Base-by-base conservation (phyloP, 2,113 vertebrate species). In the Tychaedon coryphoeus region DNA sequence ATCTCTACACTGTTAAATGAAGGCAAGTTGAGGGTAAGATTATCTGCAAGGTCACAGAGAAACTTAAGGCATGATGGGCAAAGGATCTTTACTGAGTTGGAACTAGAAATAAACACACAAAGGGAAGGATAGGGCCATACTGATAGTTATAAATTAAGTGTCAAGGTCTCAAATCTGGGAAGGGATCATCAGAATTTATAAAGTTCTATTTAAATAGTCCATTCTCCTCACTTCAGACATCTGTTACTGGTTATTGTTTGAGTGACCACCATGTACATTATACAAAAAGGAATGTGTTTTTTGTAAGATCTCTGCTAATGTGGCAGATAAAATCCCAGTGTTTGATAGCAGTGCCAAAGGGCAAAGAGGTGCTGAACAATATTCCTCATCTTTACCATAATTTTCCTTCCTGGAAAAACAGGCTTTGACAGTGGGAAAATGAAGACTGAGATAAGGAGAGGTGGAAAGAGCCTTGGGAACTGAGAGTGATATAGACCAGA, bases 161-260 rank as follows among this genome's bases (percentile, higher is more conserved):
- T 88, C 81, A 96, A 92, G 34, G 25, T 84, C 88, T 97, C 65
- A 75, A 80, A 88, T 96, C 91, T 97, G 87, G 90, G 80, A 95
- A 96, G 92, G 77, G 64, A 91, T 96, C 86, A 60, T 97, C 70
- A 96, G 78, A 93, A 94, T 95, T 95, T 92, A 82, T 95, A 92
- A 93, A 95, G 85, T 90, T 90, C 80, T 94, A 86, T 92, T 95
- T 96, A 96, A 89, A 79, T 83, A 93, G 53, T 83, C 66, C 88
- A 94, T 98, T 97, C 96, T 98, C 89, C 93, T 66, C 85, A 95
- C 51, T 95, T 95, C 96, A 97, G 97, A 98, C 97, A 98, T 98
- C 97, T 98, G 96, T 87, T 97, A 93, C 95, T 98, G 97, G 97
- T 98, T 98, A 98, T 98, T 98, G 97, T 98, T 98, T 98, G 98